A percentile compares a stretch with the other conserved stretches of the same genome.
Evolutionary conservation across 2,113 vertebrate species (phyloP).

Genomic region (Dendropsophus ebraccatus): DNA sequence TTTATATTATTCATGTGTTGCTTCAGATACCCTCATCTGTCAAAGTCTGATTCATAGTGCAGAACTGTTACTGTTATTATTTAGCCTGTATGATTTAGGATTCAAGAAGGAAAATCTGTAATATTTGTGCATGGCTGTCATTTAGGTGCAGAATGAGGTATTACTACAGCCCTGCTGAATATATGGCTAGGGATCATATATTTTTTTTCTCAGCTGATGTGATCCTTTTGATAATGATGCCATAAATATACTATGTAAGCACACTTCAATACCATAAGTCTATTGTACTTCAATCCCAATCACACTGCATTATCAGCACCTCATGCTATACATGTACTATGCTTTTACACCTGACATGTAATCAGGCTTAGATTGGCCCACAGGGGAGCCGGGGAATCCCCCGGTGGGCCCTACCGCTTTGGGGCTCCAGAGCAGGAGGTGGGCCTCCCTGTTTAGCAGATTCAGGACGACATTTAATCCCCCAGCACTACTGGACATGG

Average conservation of each 20-base stretch:
- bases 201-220: neutral
- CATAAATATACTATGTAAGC: neutral
- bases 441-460: too few species aligned
- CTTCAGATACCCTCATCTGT: neutral
- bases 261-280: neutral
- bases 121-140: constrained; percentile 8
- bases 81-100: neutral
- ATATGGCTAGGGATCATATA: neutral
- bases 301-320: neutral
- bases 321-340: neutral
- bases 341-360: neutral
- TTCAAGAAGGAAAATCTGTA: neutral
- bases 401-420: too few species aligned
- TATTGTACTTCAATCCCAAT: neutral
- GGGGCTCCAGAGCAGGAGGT: too few species aligned
- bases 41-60: neutral
- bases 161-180: neutral
- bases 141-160: neutral
- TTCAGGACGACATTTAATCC: too few species aligned
- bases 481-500: too few species aligned
- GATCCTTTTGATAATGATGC: neutral
- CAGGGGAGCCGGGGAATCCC: too few species aligned
- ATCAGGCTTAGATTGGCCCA: too few species aligned
- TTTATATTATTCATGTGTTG: neutral
- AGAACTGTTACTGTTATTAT: neutral